Conservation (phyloP, 2,113 vertebrate genomes). For the Garra rufa region DNA sequence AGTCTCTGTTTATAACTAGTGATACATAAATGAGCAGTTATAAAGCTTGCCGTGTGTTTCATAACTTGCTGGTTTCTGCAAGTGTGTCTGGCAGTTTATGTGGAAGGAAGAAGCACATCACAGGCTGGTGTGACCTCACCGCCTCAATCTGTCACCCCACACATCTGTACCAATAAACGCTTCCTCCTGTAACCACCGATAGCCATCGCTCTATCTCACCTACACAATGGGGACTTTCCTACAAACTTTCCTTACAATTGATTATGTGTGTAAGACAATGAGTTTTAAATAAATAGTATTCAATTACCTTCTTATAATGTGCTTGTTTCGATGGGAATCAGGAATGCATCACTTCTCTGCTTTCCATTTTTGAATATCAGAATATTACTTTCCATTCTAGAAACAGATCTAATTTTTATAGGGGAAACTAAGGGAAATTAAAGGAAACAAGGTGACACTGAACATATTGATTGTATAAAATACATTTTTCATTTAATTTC, state of each 20-base stretch:
- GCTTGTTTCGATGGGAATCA: not conserved
- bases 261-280: not conserved
- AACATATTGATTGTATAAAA: too few relatives aligned
- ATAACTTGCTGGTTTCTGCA: not conserved
- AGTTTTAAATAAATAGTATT: not conserved
- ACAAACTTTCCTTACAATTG: slow-evolving; percentile 47
- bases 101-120: slow-evolving; percentile 49
- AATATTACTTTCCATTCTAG: not conserved
- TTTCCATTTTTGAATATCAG: not conserved
- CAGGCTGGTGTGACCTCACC: slow-evolving; percentile 17
- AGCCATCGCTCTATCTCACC: slow-evolving; percentile 21
- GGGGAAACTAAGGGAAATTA: too few relatives aligned
- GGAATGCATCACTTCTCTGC: not conserved
- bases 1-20: not conserved
- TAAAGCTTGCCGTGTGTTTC: not conserved
- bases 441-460: too few relatives aligned
- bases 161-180: slow-evolving; percentile 59
- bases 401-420: not conserved
- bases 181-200: slow-evolving; percentile 39
- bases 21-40: not conserved
- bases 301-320: not conserved
- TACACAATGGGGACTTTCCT: slow-evolving; percentile 44
- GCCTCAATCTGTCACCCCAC: slow-evolving; percentile 22
- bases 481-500: too few relatives aligned
- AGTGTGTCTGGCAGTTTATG: slow-evolving; percentile 15